Evolutionary conservation across 2,797 vertebrate genomes (phyloP), one percentile per base, ranked within the genome.

Genomic region (Podarcis siculus): DNA sequence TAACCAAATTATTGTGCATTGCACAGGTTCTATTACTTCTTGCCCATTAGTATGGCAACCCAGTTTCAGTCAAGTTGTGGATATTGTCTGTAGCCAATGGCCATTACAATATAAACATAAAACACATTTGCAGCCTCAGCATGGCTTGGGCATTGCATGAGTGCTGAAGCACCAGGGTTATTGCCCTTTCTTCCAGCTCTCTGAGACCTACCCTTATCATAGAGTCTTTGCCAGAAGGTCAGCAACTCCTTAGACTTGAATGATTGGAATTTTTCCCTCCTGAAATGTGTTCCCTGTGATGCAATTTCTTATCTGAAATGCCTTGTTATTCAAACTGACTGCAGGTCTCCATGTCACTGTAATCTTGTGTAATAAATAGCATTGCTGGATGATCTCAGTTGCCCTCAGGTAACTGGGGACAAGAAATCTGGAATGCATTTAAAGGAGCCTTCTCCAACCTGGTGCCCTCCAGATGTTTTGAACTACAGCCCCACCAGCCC

Each of bases 241-340:
- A 84, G 55, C 39, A 80, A 45, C 69, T 85, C n/a, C 77, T 89
- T 80, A 75, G 69, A 89, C 77, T 66, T 73, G 69, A 75, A 81
- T 81, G 71, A 80, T 55, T 85, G 83, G 83, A 85, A 15, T 35
- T n/a, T 17, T 23, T 32, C 1, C 5, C 12, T 9, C 35, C 83
- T 55, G n/a, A 89, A 85, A 89, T 85, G 67, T 89, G 83, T 80
- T 85, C 69, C 30, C 87, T 85, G 69, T 89, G 87, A 81, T 89
- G 87, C 83, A 89, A 85, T 75, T 25, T 35, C 83, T 89, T 89
- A 85, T 89, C 83, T 81, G 67, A 66, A 89, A 81, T 85, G 55
- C 58, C 81, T 85, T 80, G 77, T 85, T 89, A 85, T 85, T 85
- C 83, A 89, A 89, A 85, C 77, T 66, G 72, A 67, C n/a, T 73